Percentiles rank a stretch among this genome's conserved stretches.
Evolutionary conservation across 2,888 invertebrate species (phyloP).

Genomic region (Anarsia innoxiella): DNA sequence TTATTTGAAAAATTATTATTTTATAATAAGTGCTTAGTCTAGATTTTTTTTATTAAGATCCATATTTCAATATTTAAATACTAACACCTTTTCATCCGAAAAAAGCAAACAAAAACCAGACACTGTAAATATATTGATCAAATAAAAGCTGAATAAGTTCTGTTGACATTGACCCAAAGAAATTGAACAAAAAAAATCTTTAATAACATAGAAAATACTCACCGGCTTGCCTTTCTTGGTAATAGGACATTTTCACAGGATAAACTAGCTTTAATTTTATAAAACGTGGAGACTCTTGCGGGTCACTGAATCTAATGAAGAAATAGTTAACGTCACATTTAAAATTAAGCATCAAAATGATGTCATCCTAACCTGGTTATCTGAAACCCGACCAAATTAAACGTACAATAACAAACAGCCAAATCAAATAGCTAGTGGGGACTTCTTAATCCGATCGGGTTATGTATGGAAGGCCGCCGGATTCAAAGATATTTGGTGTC

Average conservation of each 20-base stretch:
- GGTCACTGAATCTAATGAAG: constrained; percentile 41
- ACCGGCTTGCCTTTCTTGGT: constrained; percentile 48
- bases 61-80: background rate
- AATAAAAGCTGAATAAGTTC: background rate
- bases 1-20: too few relatives aligned
- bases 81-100: too few relatives aligned
- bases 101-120: too few relatives aligned
- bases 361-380: constrained; percentile 64
- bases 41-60: background rate
- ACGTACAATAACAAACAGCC: constrained; percentile 30
- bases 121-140: background rate
- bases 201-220: constrained; percentile 23
- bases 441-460: constrained; percentile 30
- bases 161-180: background rate
- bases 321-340: constrained; percentile 61
- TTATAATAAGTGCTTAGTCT: too few relatives aligned
- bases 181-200: constrained; percentile 1
- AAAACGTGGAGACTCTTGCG: constrained; percentile 21
- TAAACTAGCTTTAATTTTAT: background rate
- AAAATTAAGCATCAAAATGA: constrained; percentile 62
- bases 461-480: constrained; percentile 27
- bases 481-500: constrained; percentile 19
- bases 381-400: constrained; percentile 30
- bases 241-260: constrained; percentile 40
- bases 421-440: background rate